Percentiles rank a stretch among this genome's conserved stretches.
Evolutionary conservation across 2,113 vertebrate species (phyloP).

Genomic region (Limanda limanda): DNA sequence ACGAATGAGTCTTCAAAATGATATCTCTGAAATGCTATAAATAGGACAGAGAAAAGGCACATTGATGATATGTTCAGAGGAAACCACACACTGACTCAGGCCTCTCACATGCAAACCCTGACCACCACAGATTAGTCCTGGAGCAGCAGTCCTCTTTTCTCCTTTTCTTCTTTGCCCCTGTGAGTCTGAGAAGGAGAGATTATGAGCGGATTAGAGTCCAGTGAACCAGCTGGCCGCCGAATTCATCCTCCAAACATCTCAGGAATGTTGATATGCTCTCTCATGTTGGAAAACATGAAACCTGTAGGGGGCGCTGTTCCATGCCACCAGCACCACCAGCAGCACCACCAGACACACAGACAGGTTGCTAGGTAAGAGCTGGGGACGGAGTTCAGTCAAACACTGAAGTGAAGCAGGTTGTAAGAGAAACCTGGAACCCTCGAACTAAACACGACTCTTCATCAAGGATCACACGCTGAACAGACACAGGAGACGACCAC

Average conservation of each 20-base stretch:
- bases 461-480: not conserved
- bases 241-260: slow-evolving; percentile 76
- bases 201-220: slow-evolving; percentile 71
- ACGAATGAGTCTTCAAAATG: not conserved
- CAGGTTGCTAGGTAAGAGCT: slow-evolving; percentile 64
- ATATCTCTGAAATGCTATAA: not conserved
- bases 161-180: slow-evolving; percentile 39
- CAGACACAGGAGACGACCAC: not conserved
- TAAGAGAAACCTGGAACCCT: slow-evolving; percentile 7
- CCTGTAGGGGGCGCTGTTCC: slow-evolving; percentile 71
- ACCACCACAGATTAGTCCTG: slow-evolving; percentile 40
- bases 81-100: slow-evolving; percentile 1
- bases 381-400: slow-evolving; percentile 18
- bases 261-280: slow-evolving; percentile 72
- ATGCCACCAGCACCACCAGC: slow-evolving; percentile 3
- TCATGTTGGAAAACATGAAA: slow-evolving; percentile 43
- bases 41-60: not conserved
- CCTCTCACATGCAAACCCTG: slow-evolving; percentile 28
- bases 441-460: not conserved
- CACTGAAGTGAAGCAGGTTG: slow-evolving; percentile 34
- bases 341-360: not conserved
- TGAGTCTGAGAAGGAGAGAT: slow-evolving; percentile 56
- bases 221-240: slow-evolving; percentile 68
- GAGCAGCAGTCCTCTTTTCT: slow-evolving; percentile 19
- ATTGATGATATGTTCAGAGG: not conserved